A percentile compares a stretch with the other conserved stretches of the same genome.
phyloP scores from a whole-genome alignment of 64 coral and sea anemone species.

The Montipora foliosa region DNA sequence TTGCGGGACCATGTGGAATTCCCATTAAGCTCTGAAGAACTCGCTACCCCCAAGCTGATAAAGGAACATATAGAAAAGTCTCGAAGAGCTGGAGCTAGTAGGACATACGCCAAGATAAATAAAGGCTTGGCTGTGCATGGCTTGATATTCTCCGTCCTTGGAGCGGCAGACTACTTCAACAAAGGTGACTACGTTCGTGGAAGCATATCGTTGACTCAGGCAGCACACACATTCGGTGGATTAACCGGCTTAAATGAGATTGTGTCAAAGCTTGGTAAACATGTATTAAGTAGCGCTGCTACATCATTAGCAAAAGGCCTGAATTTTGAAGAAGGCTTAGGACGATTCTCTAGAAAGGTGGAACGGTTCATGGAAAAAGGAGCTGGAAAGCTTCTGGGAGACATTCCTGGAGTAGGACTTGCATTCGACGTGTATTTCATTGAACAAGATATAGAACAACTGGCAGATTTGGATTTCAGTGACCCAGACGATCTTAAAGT shows the following conservation, averaged over 20 bases:
- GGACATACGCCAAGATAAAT: slow-evolving; percentile 6
- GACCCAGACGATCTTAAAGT: slow-evolving; percentile 40
- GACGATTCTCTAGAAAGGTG: slow-evolving; percentile 14
- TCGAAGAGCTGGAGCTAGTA: background rate
- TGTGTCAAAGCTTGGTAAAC: slow-evolving; percentile 35
- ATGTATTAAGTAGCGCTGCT: background rate
- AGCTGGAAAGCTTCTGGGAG: slow-evolving; percentile 51
- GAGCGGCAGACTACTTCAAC: slow-evolving; percentile 14
- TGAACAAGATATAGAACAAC: slow-evolving; percentile 56
- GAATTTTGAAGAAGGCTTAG: slow-evolving; percentile 32
- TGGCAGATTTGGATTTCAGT: slow-evolving; percentile 44
- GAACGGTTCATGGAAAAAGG: slow-evolving; percentile 52
- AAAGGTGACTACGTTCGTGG: slow-evolving; percentile 56
- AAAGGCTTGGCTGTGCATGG: slow-evolving; percentile 60
- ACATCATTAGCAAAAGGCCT: slow-evolving; percentile 17
- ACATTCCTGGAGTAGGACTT: slow-evolving; percentile 53
- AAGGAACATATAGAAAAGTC: slow-evolving; percentile 30
- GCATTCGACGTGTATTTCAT: slow-evolving; percentile 73
- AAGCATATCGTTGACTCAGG: slow-evolving; percentile 18
- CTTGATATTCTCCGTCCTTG: slow-evolving; percentile 35
- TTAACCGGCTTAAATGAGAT: slow-evolving; percentile 53
- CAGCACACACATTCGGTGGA: slow-evolving; percentile 51
- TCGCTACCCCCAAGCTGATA: slow-evolving; percentile 29
- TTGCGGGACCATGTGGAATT: background rate
- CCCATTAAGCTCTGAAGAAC: background rate